Conservation (phyloP, 2,888 invertebrate species). For the Chymomyza caudatula region DNA sequence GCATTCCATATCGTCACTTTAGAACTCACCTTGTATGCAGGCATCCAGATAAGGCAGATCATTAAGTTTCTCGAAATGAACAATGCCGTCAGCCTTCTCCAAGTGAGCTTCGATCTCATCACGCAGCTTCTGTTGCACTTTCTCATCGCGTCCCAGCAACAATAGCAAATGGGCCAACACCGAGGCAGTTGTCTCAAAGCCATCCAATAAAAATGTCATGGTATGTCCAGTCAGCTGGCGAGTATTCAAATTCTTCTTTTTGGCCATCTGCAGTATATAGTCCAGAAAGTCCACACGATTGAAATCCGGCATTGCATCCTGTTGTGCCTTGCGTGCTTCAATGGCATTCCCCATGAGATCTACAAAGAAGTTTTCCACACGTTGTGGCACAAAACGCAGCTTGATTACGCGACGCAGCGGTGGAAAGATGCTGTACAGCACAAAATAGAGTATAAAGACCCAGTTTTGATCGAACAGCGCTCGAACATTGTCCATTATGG, state of each 20-base stretch:
- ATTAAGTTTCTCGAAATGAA: conserved; percentile 68
- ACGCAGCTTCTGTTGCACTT: conserved; percentile 62
- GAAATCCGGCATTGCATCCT: conserved; percentile 30
- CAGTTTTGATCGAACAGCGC: conserved; percentile 64
- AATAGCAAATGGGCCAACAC: conserved; percentile 64
- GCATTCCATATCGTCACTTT: too few relatives aligned
- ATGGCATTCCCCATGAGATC: conserved; percentile 63
- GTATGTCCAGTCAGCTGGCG: conserved; percentile 62
- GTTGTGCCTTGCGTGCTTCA: conserved; percentile 51
- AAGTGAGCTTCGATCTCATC: conserved; percentile 57
- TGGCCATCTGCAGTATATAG: conserved; percentile 69
- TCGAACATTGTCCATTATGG: conserved; percentile 66
- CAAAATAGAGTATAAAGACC: conserved; percentile 43
- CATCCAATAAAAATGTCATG: conserved; percentile 76
- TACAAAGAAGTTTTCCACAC: conserved; percentile 80
- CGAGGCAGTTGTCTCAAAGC: conserved; percentile 74
- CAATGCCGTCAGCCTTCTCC: conserved; percentile 32
- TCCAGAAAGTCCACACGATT: conserved; percentile 74
- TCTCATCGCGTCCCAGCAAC: conserved; percentile 60
- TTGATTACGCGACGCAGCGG: conserved; percentile 49
- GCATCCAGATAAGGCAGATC: conserved; percentile 74
- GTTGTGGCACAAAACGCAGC: conserved; percentile 72
- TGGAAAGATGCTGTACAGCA: conserved; percentile 63
- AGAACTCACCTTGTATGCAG: conserved; percentile 70
- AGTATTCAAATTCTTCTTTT: conserved; percentile 59